Percentiles rank a stretch among this genome's conserved stretches.
Evolutionary conservation across 2,113 vertebrate genomes (phyloP).

Genomic region (Nothoprocta pentlandii): DNA sequence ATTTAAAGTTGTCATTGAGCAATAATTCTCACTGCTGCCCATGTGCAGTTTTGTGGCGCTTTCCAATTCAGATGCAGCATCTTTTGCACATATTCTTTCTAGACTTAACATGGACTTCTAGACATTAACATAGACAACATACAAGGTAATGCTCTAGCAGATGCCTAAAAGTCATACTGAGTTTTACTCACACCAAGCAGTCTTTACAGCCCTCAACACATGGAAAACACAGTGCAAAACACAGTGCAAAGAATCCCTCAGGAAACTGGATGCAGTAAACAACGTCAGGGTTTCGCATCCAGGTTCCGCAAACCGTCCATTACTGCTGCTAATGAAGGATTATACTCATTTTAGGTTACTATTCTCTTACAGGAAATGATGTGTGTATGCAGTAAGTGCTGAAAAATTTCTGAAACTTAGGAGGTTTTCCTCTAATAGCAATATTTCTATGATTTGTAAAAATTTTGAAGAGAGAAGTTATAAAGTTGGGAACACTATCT

Average conservation of each 20-base stretch:
- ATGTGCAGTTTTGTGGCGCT: background rate
- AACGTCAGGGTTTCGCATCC: background rate
- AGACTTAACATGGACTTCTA: background rate
- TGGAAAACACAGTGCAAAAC: background rate
- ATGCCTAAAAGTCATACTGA: background rate
- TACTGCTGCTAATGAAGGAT: background rate
- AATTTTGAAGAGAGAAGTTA: background rate
- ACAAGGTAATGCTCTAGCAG: background rate
- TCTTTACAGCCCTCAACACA: background rate
- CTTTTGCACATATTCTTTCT: background rate
- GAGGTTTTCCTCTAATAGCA: background rate
- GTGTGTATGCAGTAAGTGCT: background rate
- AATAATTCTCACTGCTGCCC: accelerated
- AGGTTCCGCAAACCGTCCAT: background rate
- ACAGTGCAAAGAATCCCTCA: background rate
- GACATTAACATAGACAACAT: background rate
- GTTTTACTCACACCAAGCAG: background rate
- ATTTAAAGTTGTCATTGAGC: background rate
- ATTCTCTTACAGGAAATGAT: background rate
- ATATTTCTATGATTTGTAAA: background rate
- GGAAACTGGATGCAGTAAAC: background rate
- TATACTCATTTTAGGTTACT: background rate
- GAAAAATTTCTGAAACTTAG: background rate
- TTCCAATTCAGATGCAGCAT: background rate
- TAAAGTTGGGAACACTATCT: background rate